Evolutionary conservation across 2,113 vertebrate species (phyloP), one percentile per base, ranked within the genome.

Genomic region (Prionailurus viverrinus): DNA sequence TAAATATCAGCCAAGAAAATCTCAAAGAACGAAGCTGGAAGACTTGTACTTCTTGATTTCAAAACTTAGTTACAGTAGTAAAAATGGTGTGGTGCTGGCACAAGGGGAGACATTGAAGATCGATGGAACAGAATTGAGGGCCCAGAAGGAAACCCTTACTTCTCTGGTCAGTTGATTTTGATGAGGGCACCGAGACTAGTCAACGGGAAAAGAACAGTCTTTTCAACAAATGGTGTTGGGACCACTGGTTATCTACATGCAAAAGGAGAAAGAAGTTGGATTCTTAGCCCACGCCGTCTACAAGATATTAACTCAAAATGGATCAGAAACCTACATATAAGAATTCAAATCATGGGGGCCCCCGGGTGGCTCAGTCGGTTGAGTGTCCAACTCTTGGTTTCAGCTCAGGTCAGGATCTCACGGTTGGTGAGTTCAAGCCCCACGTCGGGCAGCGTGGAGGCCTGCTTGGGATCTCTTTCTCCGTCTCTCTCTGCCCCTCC

Each of bases 361-460:
- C 61, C 63, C 2, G 27, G 29, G 63, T 29, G 63, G 63, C 63
- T 31, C 29, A 14, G 63, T 65, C 29, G 12, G 12, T 65, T 29
- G 29, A 65, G 63, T 4, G 1, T 6, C 63, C 55, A 55, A 55
- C 18, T 55, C 18, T 55, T 65, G 63, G 27, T 29, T 65, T 14
- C 27, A 14, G 63, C 29, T 31, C 29, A 31, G 27, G 27, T 31
- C 63, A 14, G 3, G 63, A 29, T 31, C 63, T 13, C 12, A 5
- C 12, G 5, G 27, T 68, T 15, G 0, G 19, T 68, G 66, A 7
- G 66, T 33, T 68, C 3, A 33, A 68, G 31, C 3, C 66, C 33
- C 66, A 2, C 33, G 0, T 18, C 33, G 0, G 66, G 33, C 63
- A 7, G 13, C 16, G 0, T 15, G 33, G 15, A 69, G 33, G 33